Evolutionary conservation across 2,797 vertebrate species (phyloP).

Genomic region (Caiman crocodilus): DNA sequence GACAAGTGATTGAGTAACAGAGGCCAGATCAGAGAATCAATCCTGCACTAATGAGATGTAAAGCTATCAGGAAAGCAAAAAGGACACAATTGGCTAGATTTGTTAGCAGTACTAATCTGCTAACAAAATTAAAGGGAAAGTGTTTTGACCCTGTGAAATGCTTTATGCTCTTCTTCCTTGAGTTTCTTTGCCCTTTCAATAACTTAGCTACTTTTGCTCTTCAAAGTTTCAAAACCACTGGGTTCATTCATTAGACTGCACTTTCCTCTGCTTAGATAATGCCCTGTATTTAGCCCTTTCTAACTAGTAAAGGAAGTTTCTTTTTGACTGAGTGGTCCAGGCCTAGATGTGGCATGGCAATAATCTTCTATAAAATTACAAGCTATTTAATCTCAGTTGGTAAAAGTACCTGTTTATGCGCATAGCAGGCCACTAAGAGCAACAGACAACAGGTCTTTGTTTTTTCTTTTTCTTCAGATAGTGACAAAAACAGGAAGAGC

Average conservation of each 20-base stretch:
- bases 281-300: not conserved
- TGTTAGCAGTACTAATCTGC: constrained; percentile 47
- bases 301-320: rapidly evolving
- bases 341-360: too few species aligned
- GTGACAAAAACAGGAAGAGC: not conserved
- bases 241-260: not conserved
- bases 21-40: constrained; percentile 59
- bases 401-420: not conserved
- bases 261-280: not conserved
- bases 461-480: not conserved
- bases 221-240: not conserved
- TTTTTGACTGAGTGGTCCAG: not conserved
- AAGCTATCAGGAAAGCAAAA: constrained; percentile 33
- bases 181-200: not conserved
- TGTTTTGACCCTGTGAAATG: constrained; percentile 14
- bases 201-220: not conserved
- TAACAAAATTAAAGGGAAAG: not conserved
- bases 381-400: not conserved
- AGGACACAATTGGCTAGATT: constrained; percentile 8
- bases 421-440: not conserved
- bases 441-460: not conserved
- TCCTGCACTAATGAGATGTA: constrained; percentile 63
- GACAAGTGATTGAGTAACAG: constrained; percentile 55
- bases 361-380: not conserved
- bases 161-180: not conserved